Percentiles rank a stretch among this genome's conserved stretches.
Evolutionary conservation across 2,113 vertebrate genomes (phyloP).

Genomic region (Fukomys damarensis): DNA sequence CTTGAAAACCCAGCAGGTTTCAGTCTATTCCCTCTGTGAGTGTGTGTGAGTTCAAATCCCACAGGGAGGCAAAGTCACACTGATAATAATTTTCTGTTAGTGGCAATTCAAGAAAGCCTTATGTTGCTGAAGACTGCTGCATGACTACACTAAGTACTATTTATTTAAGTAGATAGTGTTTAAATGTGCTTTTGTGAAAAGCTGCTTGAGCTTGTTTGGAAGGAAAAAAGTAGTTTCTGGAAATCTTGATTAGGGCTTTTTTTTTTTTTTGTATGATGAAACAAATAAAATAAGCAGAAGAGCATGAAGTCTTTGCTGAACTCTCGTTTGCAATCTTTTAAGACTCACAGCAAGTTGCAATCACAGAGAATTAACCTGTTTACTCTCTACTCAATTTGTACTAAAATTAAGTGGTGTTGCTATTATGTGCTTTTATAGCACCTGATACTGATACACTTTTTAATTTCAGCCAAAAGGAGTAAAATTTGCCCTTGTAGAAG

Average conservation of each 20-base stretch:
- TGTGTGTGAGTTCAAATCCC: background rate
- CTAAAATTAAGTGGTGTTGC: background rate
- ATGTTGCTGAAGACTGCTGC: constrained; percentile 7
- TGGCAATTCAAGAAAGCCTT: constrained; percentile 19
- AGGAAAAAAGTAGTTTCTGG: constrained; percentile 1
- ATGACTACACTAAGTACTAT: background rate
- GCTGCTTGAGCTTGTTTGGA: constrained; percentile 6
- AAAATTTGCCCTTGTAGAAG: background rate
- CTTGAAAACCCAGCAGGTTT: constrained; percentile 5
- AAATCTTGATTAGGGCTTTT: background rate
- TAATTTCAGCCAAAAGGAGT: background rate
- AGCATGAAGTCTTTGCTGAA: background rate
- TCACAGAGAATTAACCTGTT: background rate
- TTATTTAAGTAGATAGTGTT: constrained; percentile 16
- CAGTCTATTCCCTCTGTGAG: background rate
- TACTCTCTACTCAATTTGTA: background rate
- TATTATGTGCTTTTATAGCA: background rate
- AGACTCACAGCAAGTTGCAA: background rate
- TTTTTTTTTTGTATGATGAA: background rate
- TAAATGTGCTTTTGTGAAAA: constrained; percentile 35
- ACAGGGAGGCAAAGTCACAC: background rate
- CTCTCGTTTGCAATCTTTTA: constrained; percentile 34
- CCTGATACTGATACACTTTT: background rate
- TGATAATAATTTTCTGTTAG: constrained; percentile 44
- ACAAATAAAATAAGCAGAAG: background rate